Evolutionary conservation across 2,888 invertebrate genomes (phyloP).

Genomic region (Drosophila nr. fundita): DNA sequence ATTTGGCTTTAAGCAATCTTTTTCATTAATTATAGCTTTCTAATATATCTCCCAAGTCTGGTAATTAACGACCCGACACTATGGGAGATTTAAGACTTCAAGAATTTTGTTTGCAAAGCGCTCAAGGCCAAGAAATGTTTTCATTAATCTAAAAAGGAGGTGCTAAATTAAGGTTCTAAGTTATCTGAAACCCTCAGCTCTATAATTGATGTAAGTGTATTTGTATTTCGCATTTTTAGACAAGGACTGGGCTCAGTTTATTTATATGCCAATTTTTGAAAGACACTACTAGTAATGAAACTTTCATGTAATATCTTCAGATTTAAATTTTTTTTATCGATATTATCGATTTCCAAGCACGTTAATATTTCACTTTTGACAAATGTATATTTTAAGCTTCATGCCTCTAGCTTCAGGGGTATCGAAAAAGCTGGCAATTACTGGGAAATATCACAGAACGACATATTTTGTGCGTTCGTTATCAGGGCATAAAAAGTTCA

Average conservation of each 20-base stretch:
- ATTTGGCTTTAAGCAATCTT: not conserved
- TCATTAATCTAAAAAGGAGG: not conserved
- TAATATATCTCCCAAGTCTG: not conserved
- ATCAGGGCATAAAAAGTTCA: not conserved
- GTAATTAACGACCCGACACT: not conserved
- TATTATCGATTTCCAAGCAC: not conserved
- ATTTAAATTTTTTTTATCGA: not conserved
- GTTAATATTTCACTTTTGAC: not conserved
- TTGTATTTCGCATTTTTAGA: not conserved
- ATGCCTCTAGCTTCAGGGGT: not conserved
- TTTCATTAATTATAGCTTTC: not conserved
- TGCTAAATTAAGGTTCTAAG: not conserved
- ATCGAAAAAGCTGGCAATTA: not conserved
- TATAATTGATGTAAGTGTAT: not conserved
- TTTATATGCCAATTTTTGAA: not conserved
- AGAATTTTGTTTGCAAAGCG: not conserved
- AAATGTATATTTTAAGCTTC: not conserved
- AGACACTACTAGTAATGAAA: not conserved
- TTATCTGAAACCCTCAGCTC: not conserved
- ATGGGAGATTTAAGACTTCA: not conserved
- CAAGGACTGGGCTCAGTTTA: rapidly evolving
- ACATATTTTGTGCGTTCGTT: not conserved
- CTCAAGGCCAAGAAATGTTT: not conserved
- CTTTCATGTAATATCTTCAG: not conserved
- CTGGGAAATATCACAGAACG: not conserved